Base-by-base conservation (phyloP, 2,888 invertebrate species). In the Platycheirus albimanus region DNA sequence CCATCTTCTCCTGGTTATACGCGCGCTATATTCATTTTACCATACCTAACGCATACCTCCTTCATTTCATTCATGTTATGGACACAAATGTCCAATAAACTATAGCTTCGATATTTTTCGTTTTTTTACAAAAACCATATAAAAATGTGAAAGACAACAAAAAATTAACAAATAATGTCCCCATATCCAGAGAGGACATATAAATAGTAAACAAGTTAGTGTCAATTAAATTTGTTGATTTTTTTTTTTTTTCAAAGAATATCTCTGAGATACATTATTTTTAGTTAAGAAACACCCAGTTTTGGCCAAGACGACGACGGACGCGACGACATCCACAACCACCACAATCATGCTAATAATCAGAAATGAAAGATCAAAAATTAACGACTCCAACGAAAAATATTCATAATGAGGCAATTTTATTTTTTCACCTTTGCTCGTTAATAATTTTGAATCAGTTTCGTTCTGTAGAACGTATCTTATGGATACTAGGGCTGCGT, bases 381-480 rank as follows among this genome's bases (percentile, higher is more conserved):
- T 84, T 84, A 84, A 84, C 84, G 84, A 84, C 84, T 79, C 75
- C 79, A 79, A 75, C 79, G 61, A 78, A 84, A 84, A 84, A 84
- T 84, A 84, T 84, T 84, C 84, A 84, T 84, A 84, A 84, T 84
- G 84, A 84, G 84, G 79, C 84, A 79, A 70, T 84, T 84, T 84
- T 84, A 84, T 79, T 79, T 84, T 61, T 78, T 66, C 84, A 79
- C 75, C 74, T 84, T 79, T 58, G 41, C 75, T 84, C 84, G 84
- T 84, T 84, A 84, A 79, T 84, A 84, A 84, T 79, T 84, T 84
- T 75, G 79, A 79, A 49, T 79, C 78, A 56, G 78, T 69, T 72
- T 67, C 81, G 56, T 71, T 83, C 56, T 56, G 71, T 74, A 19
- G 41, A 38, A 15, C 11, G 33, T 69, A 70, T 64, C 58, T 45